These are phyloP conservation scores for Chymomyza amoena DNA, from an alignment of 2,888 invertebrate genomes.

Conservation along the genomic window DNA sequence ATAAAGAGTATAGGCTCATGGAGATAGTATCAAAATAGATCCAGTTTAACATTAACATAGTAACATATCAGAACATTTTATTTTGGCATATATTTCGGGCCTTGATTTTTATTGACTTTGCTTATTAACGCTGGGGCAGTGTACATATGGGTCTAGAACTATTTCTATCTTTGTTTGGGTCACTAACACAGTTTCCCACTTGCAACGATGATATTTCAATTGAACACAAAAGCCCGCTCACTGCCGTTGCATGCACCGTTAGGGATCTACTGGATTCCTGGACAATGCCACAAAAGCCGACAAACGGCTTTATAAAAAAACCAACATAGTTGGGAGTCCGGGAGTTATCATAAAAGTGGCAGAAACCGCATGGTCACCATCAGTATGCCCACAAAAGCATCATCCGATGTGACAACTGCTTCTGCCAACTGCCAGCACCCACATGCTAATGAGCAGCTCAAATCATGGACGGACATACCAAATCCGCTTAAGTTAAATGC, in stretches of 20 bases:
- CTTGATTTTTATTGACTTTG: not conserved
- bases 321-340: conserved; percentile 8
- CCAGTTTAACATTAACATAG: too few relatives aligned
- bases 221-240: conserved; percentile 23
- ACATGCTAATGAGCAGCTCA: conserved; percentile 59
- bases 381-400: not conserved
- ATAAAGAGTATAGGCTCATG: too few relatives aligned
- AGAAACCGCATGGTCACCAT: conserved; percentile 52
- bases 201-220: conserved; percentile 46
- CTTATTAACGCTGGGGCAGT: not conserved
- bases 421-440: conserved; percentile 34
- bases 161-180: too few relatives aligned
- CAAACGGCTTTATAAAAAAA: not conserved
- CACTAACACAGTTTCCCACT: not conserved
- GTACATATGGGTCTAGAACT: not conserved
- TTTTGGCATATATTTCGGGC: not conserved
- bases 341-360: conserved; percentile 36
- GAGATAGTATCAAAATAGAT: too few relatives aligned
- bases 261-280: conserved; percentile 5
- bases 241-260: conserved; percentile 50
- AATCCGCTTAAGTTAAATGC: conserved; percentile 64
- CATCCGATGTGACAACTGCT: not conserved
- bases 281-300: conserved; percentile 27
- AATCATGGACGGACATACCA: conserved; percentile 32
- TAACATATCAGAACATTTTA: too few relatives aligned